A percentile compares a stretch with the other conserved stretches of the same genome.
phyloP scores from a whole-genome alignment of 2,888 invertebrate species.

The Stenurella melanura region DNA sequence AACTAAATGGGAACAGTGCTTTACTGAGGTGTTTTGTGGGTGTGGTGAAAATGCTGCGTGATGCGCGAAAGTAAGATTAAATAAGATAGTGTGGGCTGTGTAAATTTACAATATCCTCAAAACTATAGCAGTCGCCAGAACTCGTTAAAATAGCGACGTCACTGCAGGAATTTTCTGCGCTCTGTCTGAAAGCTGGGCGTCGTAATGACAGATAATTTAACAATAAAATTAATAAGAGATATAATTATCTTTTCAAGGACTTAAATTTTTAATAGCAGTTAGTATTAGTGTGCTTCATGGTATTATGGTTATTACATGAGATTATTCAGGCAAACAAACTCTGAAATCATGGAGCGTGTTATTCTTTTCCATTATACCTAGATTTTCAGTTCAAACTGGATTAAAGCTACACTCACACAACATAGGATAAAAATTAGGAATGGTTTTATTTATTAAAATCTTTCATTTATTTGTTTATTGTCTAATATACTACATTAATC shows the following conservation, averaged over 20 bases:
- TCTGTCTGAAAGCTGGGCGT: slow-evolving; percentile 5
- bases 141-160: not conserved
- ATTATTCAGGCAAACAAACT: slow-evolving; percentile 45
- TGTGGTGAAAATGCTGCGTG: not conserved
- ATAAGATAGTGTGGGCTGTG: slow-evolving; percentile 5
- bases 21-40: not conserved
- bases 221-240: slow-evolving; percentile 30
- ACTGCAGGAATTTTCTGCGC: slow-evolving; percentile 16
- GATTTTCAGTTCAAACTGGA: slow-evolving; percentile 13
- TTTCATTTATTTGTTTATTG: slow-evolving; percentile 51
- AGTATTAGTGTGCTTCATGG: slow-evolving; percentile 50
- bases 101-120: slow-evolving; percentile 19
- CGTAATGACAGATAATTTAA: slow-evolving; percentile 39
- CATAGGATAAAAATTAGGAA: slow-evolving; percentile 47
- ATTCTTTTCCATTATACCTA: slow-evolving; percentile 22
- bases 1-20: not conserved
- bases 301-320: slow-evolving; percentile 46
- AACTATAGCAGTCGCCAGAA: not conserved
- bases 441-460: slow-evolving; percentile 46
- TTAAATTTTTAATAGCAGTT: slow-evolving; percentile 44
- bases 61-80: slow-evolving; percentile 5
- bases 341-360: slow-evolving; percentile 31
- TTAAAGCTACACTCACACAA: slow-evolving; percentile 32
- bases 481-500: slow-evolving; percentile 47
- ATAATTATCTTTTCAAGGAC: slow-evolving; percentile 50